These are phyloP conservation scores for Semibalanus balanoides DNA, from an alignment of 1,140 invertebrate species.

Conservation along the genomic window DNA sequence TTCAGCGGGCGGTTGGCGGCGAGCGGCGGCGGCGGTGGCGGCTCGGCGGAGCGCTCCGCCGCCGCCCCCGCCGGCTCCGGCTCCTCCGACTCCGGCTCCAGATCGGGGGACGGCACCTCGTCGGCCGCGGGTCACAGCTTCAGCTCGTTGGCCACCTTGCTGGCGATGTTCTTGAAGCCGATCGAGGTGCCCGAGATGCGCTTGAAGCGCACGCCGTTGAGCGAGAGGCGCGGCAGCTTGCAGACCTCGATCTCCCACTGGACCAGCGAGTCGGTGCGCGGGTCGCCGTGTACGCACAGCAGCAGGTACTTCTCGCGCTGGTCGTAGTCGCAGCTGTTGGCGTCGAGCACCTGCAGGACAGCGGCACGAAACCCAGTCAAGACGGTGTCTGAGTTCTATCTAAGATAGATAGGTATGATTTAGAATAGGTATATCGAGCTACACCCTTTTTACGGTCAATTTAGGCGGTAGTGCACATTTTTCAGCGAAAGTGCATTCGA, in stretches of 20 bases:
- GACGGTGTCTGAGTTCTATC: too few species aligned
- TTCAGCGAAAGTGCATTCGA: too few species aligned
- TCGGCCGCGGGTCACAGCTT: slow-evolving; percentile 58
- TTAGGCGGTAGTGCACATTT: too few species aligned
- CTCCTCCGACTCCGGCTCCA: too few species aligned
- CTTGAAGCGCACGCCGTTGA: slow-evolving; percentile 99
- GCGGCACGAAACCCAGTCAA: too few species aligned
- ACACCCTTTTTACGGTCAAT: too few species aligned
- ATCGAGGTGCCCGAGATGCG: slow-evolving; percentile 98
- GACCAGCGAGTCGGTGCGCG: slow-evolving; percentile 94
- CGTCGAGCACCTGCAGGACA: slow-evolving; percentile 62
- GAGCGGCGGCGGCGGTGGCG: too few species aligned
- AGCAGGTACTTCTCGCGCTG: slow-evolving; percentile 93
- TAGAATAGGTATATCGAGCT: too few species aligned
- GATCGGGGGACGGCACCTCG: too few species aligned
- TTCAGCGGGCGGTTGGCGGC: not conserved
- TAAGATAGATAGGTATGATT: too few species aligned
- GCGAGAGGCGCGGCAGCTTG: slow-evolving; percentile 90
- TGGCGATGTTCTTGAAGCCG: slow-evolving; percentile 99
- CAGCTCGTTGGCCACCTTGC: slow-evolving; percentile 98
- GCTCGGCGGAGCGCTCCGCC: too few species aligned
- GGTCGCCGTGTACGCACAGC: slow-evolving; percentile 95
- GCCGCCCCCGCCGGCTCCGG: too few species aligned
- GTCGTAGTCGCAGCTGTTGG: slow-evolving; percentile 99
- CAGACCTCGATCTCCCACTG: slow-evolving; percentile 99